Evolutionary conservation across 1,140 invertebrate species (phyloP).

Genomic region (Paracyclopina nana): DNA sequence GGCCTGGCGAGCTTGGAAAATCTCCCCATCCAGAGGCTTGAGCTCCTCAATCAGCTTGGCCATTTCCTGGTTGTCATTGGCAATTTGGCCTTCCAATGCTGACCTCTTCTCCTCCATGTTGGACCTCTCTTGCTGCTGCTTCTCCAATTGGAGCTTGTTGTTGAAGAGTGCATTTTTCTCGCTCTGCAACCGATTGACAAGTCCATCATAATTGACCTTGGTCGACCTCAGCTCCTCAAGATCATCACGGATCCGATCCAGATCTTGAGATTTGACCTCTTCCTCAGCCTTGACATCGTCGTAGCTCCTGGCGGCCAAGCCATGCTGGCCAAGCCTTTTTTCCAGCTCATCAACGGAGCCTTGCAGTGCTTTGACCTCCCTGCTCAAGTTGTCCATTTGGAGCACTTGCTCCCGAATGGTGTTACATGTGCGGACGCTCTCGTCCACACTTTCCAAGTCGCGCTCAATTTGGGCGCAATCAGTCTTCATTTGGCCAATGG

Average conservation of each 20-base stretch:
- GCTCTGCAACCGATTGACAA: neutral
- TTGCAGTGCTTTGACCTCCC: too few species aligned
- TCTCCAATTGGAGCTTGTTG: slow-evolving; percentile 11
- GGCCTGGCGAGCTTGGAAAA: neutral
- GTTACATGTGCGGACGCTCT: too few species aligned
- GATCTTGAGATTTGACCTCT: neutral
- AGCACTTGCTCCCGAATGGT: too few species aligned
- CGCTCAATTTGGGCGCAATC: too few species aligned
- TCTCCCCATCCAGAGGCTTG: neutral
- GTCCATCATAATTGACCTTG: neutral
- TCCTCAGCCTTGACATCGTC: slow-evolving; percentile 6
- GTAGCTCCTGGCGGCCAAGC: neutral
- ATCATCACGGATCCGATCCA: neutral
- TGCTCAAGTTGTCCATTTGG: too few species aligned
- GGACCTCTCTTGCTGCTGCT: slow-evolving; percentile 8
- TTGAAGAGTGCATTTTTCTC: neutral
- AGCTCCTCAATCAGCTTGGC: neutral
- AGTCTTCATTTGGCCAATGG: too few species aligned
- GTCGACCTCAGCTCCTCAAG: neutral
- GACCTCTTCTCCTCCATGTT: neutral
- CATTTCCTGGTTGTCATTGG: neutral
- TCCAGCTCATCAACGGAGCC: too few species aligned
- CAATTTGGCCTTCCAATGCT: neutral
- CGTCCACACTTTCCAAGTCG: too few species aligned
- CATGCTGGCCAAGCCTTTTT: too few species aligned